Base-by-base conservation (phyloP, 2,888 invertebrate species). In the Ctenicera cuprea region DNA sequence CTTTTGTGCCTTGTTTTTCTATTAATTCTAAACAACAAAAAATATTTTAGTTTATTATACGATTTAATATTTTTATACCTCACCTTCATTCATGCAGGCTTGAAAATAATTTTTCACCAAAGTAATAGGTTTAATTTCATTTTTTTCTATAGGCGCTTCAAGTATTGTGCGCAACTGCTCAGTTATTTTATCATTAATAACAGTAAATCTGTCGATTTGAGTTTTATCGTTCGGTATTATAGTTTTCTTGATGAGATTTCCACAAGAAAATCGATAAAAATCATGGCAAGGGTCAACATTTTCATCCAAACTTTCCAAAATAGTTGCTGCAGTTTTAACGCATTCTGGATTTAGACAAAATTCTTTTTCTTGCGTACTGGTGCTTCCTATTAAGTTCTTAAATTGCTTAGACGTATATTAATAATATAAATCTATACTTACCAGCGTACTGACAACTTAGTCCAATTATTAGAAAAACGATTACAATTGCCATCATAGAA, bases 181-280 rank as follows among this genome's bases (percentile, higher is more conserved):
- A 71, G 87, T 86, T 61, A 88, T 74, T 74, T 87, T 86, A 78
- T 88, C 88, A 30, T 85, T 85, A 65, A 88, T 86, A 12, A 85
- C 80, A 0, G 86, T 85, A 80, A 88, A 88, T 1, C 86, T 86
- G 76, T 86, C 87, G 1, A 88, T 84, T 16, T 85, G 90, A 0
- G 92, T 91, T 86, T 94, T 93, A 84, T 94, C 94, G 73, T 94
- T 93, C 0, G 94, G 93, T 65, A 94, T 94, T 43, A 89, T 87
- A 0, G 91, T 92, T 61, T 88, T 89, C 81, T 90, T 90, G 26
- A 93, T 86, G 84, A 93, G 94, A 4, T 90, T 90, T 1, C 94
- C 94, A 80, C 94, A 94, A 0, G 93, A 90, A 82, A 92, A 94
- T 79, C 91, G 88, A 85, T 94, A 94, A 86, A 94, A 94, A 83